These are phyloP conservation scores for Sipha maydis DNA, from an alignment of 2,888 invertebrate species.

Conservation along the genomic window DNA sequence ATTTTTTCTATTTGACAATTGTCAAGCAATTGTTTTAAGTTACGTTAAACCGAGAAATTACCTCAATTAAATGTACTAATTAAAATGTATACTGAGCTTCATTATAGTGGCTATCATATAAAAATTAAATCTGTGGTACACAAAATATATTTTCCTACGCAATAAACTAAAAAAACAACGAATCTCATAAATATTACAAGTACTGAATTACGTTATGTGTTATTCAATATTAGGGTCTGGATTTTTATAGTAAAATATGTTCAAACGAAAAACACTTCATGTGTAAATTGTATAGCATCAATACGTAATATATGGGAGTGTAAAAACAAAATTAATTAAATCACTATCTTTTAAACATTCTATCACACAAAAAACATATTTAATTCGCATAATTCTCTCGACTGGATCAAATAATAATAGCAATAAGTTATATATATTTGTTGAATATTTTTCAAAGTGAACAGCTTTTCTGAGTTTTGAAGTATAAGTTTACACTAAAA, in stretches of 20 bases:
- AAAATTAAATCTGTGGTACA: background rate
- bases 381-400: slow-evolving; percentile 17
- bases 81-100: background rate
- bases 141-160: background rate
- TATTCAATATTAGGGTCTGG: slow-evolving; percentile 20
- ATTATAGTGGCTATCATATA: background rate
- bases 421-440: background rate
- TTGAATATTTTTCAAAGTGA: slow-evolving; percentile 6
- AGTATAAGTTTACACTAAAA: slow-evolving; percentile 48
- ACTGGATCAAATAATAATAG: slow-evolving; percentile 20
- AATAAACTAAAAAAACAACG: background rate
- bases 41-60: background rate
- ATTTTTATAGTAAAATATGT: background rate
- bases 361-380: background rate
- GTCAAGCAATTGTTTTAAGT: background rate
- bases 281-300: background rate
- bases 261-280: background rate
- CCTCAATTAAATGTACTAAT: background rate
- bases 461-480: slow-evolving; percentile 8
- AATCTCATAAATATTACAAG: background rate
- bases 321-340: slow-evolving; percentile 10
- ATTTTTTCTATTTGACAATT: background rate
- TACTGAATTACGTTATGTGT: background rate
- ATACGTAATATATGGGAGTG: background rate
- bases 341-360: background rate